phyloP scores from a whole-genome alignment of 2,888 invertebrate species.

The Nomada fucata region DNA sequence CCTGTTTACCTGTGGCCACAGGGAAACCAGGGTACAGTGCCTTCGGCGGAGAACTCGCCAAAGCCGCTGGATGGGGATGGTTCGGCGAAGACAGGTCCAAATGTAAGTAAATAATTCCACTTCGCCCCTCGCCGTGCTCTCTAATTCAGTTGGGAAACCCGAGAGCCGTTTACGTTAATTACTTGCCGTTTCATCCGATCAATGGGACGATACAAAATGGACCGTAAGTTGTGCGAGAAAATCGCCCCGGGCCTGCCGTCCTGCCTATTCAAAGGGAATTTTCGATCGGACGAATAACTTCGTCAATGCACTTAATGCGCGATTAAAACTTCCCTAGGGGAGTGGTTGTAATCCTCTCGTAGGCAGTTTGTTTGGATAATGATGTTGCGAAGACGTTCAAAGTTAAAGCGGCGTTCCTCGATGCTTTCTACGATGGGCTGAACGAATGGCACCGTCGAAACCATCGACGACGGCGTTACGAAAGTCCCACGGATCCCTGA shows the following conservation, averaged over 20 bases:
- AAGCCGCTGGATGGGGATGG: slow-evolving; percentile 95
- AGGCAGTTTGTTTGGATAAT: slow-evolving; percentile 37
- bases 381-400: slow-evolving; percentile 32
- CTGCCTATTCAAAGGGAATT: too few relatives aligned
- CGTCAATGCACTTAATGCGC: background rate
- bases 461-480: slow-evolving; percentile 25
- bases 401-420: slow-evolving; percentile 37
- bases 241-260: background rate
- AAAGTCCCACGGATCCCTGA: slow-evolving; percentile 41
- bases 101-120: slow-evolving; percentile 84
- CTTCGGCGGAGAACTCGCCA: slow-evolving; percentile 87
- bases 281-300: slow-evolving; percentile 5
- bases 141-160: slow-evolving; percentile 20
- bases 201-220: slow-evolving; percentile 32
- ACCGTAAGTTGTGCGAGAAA: slow-evolving; percentile 5
- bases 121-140: background rate
- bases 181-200: slow-evolving; percentile 19
- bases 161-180: slow-evolving; percentile 32
- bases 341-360: background rate
- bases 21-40: slow-evolving; percentile 84
- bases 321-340: slow-evolving; percentile 10
- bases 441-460: slow-evolving; percentile 37
- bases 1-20: slow-evolving; percentile 89
- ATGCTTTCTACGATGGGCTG: slow-evolving; percentile 35
- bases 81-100: slow-evolving; percentile 89